These are phyloP conservation scores for Diorhabda sublineata DNA, from an alignment of 1,140 invertebrate species.

Conservation along the genomic window DNA sequence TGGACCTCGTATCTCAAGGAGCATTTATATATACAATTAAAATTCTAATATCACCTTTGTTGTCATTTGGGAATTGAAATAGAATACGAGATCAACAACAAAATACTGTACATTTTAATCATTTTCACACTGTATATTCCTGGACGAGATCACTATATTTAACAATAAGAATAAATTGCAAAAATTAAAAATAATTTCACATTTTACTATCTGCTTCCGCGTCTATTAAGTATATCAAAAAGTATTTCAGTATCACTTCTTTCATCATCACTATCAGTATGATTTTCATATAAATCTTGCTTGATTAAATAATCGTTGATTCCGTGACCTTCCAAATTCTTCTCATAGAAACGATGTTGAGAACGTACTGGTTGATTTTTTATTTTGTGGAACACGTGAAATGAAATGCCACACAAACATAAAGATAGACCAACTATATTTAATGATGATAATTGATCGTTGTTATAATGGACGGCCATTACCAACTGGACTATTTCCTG, in stretches of 20 bases:
- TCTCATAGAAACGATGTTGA: constrained; percentile 29
- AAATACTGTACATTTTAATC: no score
- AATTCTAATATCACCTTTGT: no score
- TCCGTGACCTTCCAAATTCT: constrained; percentile 31
- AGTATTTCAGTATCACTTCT: constrained; percentile 42
- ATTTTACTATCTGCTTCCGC: constrained; percentile 8
- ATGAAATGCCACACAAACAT: constrained; percentile 82
- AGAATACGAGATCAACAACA: no score
- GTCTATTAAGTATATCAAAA: constrained; percentile 43
- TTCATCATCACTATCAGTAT: constrained; percentile 36
- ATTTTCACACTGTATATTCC: no score
- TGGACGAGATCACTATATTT: no score
- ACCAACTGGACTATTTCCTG: constrained; percentile 88
- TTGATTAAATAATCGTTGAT: constrained; percentile 36
- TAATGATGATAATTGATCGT: constrained; percentile 75
- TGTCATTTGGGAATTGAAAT: no score
- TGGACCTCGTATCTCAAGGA: no score
- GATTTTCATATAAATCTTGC: constrained; percentile 27
- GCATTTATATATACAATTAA: no score
- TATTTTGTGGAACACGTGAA: constrained; percentile 81
- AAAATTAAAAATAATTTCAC: no score
- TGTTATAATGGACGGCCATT: constrained; percentile 79
- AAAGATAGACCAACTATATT: constrained; percentile 84
- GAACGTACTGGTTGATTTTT: constrained; percentile 24
- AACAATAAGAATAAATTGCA: no score